Evolutionary conservation across 2,888 invertebrate genomes (phyloP), one percentile per base, ranked within the genome.

Genomic region (Acronicta leporina): DNA sequence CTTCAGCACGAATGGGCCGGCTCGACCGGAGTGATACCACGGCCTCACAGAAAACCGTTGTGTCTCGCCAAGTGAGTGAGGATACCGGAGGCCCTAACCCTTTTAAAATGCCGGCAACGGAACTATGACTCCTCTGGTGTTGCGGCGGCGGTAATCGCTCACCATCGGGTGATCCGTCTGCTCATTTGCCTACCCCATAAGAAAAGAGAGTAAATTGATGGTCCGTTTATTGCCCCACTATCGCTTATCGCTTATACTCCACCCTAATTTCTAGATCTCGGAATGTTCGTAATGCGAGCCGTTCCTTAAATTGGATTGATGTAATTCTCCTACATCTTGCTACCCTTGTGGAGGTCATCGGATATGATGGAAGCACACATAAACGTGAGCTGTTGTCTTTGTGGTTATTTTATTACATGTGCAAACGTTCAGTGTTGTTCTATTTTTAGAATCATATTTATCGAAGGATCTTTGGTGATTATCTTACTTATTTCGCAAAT

Each of bases 301-400:
- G 83, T 90, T 87, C 76, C 85, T 88, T 84, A 92, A 92, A 92
- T 92, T 92, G 92, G 91, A 92, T 92, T 91, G 90, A 89, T 90
- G 92, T 91, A 87, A 91, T 92, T 89, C 86, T 81, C 44, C 80
- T 79, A 78, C 78, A 82, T 86, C 81, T 82, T 84, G 86, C 82
- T 78, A 75, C 73, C 74, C 79, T 83, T 86, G 46, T 42, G 20
- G 62, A 72, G 82, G 82, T 81, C 84, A 79, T 83, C 72, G 76
- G 73, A 85, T 86, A 87, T 87, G 87, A 87, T 83, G 79, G 85
- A 84, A 82, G 79, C 52, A 48, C 80, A 79, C 82, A 79, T 83
- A 79, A 83, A 83, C 75, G 80, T 80, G 77, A 77, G 76, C 73
- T 68, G 59, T 75, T 75, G 74, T 77, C 53, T 69, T 80, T 69